phyloP scores from a whole-genome alignment of 2,888 invertebrate genomes.

The Odontocolon sp. region DNA sequence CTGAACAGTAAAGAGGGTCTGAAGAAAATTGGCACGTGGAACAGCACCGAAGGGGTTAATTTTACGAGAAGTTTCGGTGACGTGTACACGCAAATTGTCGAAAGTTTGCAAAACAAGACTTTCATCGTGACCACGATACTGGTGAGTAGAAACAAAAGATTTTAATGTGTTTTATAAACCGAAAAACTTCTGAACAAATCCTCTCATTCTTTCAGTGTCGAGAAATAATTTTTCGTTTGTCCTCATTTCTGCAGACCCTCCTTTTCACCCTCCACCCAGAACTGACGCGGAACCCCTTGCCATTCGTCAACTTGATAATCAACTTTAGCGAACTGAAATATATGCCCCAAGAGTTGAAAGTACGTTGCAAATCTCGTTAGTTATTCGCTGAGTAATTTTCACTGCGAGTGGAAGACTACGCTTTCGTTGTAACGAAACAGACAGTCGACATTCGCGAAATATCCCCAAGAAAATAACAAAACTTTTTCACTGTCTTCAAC shows the following conservation, averaged over 20 bases:
- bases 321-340: conserved; percentile 44
- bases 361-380: conserved; percentile 42
- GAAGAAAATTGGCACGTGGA: conserved; percentile 94
- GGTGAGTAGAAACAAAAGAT: conserved; percentile 83
- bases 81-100: conserved; percentile 93
- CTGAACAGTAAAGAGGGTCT: conserved; percentile 90
- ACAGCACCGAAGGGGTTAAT: conserved; percentile 93
- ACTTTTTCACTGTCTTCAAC: neutral
- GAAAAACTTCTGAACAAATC: neutral
- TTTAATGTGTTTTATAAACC: neutral
- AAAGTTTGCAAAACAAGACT: conserved; percentile 95
- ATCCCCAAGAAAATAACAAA: neutral
- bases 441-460: conserved; percentile 8
- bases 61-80: conserved; percentile 93
- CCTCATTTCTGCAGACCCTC: neutral
- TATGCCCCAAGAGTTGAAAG: conserved; percentile 27
- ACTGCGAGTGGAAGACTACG: neutral
- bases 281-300: no score
- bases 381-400: conserved; percentile 47
- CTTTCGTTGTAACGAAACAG: conserved; percentile 1
- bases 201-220: neutral
- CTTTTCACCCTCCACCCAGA: neutral
- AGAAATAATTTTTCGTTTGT: conserved; percentile 26
- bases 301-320: conserved; percentile 46
- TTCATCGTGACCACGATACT: conserved; percentile 94